Percentiles rank a stretch among this genome's conserved stretches.
Conservation (phyloP, 2,888 invertebrate genomes). For the Trypoxylon attenuatum region DNA sequence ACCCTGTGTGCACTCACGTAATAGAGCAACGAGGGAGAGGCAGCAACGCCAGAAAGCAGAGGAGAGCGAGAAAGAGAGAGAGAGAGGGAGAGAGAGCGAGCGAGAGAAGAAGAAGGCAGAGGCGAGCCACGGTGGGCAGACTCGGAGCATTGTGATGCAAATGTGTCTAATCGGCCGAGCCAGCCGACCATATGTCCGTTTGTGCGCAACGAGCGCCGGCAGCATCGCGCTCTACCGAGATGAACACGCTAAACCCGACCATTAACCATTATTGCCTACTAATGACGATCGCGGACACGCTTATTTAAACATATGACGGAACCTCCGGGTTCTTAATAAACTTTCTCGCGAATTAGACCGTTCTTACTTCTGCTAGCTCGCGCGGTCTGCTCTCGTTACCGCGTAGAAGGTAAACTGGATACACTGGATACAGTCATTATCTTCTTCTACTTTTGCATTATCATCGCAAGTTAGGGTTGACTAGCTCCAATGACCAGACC, state of each 20-base stretch:
- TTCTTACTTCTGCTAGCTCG: neutral
- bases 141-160: conserved; percentile 71
- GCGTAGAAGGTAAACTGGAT: too few relatives aligned
- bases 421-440: too few relatives aligned
- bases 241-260: conserved; percentile 59
- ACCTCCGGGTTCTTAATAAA: conserved; percentile 9
- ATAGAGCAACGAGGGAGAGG: conserved; percentile 58
- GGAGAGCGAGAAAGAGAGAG: conserved; percentile 30
- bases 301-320: conserved; percentile 60
- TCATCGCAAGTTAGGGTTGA: too few relatives aligned
- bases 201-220: conserved; percentile 45
- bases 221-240: conserved; percentile 46
- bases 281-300: conserved; percentile 64
- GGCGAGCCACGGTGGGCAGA: conserved; percentile 63
- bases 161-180: conserved; percentile 73
- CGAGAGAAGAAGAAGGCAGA: conserved; percentile 24
- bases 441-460: too few relatives aligned
- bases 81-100: conserved; percentile 19
- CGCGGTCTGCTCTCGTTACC: neutral
- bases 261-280: conserved; percentile 67
- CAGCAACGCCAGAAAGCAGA: conserved; percentile 15
- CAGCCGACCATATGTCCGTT: conserved; percentile 73
- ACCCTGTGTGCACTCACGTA: conserved; percentile 60
- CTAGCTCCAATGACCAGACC: too few relatives aligned
- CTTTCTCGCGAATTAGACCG: too few relatives aligned